Evolutionary conservation across 2,113 vertebrate genomes (phyloP).

Genomic region (Vulpes vulpes): DNA sequence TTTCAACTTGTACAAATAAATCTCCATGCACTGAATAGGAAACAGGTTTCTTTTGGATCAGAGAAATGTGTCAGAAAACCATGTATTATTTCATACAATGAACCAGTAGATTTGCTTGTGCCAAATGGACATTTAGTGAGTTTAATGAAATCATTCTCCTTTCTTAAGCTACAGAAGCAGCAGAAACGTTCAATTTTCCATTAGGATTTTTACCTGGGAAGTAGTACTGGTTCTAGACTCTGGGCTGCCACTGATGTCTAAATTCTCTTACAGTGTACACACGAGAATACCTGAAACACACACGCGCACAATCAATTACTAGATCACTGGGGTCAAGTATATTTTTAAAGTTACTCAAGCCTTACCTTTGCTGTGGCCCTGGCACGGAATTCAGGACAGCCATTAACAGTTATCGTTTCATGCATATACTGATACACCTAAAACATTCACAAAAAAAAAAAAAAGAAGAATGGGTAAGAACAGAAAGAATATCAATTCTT

Average conservation of each 20-base stretch:
- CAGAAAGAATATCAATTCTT: conserved; percentile 52
- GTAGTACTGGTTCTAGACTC: conserved; percentile 93
- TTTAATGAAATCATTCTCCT: conserved; percentile 90
- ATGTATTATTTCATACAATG: conserved; percentile 78
- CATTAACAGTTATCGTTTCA: conserved; percentile 98
- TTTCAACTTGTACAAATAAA: conserved; percentile 19
- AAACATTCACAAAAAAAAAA: conserved; percentile 84
- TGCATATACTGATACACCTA: conserved; percentile 99
- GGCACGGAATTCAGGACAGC: conserved; percentile 98
- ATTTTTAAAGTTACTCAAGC: conserved; percentile 84
- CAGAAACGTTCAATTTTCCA: conserved; percentile 91
- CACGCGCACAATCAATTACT: conserved; percentile 93
- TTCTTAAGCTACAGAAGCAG: conserved; percentile 93
- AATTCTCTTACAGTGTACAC: conserved; percentile 94
- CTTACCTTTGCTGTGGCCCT: conserved; percentile 99
- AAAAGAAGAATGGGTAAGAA: conserved; percentile 80
- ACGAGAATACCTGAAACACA: conserved; percentile 93
- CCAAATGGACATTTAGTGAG: conserved; percentile 85
- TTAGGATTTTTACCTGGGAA: conserved; percentile 92
- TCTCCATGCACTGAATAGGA: not conserved
- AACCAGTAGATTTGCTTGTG: conserved; percentile 86
- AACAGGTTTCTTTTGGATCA: conserved; percentile 15
- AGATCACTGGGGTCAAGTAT: conserved; percentile 84
- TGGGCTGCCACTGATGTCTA: conserved; percentile 94
- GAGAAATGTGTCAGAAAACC: conserved; percentile 77